Evolutionary conservation across 1,140 invertebrate genomes (phyloP), one percentile per base, ranked within the genome.

Genomic region (Macrosteles quadrilineatus): DNA sequence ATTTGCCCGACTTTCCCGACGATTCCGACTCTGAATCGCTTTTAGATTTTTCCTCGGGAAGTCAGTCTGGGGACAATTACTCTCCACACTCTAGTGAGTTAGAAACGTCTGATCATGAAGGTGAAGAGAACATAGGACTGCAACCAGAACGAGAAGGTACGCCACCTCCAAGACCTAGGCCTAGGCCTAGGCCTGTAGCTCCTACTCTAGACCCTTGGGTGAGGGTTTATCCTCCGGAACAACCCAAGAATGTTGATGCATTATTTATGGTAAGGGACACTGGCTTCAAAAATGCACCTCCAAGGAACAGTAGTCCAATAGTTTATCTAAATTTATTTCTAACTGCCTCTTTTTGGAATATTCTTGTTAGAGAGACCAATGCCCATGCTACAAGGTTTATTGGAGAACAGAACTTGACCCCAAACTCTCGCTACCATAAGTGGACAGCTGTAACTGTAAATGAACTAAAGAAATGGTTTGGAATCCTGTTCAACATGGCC

Each of bases 391-490:
- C 12, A 2, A 59, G 23, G 12, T 9, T 12, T 14, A 32, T 23
- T 9, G 12, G 4, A 9, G 27, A 11, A 36, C 21, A 59, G n/a
- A 19, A 50, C n/a, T 21, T 29, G 21, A 27, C 21, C 12, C 9
- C 14, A 9, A 21, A 27, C 55, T 64, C 62, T 6, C 4, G 31
- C 2, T 43, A 19, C 6, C 17, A 36, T 32, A 64, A 36, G 21
- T 64, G 62, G 62, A 40, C 3, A 11, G 62, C 31, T 11, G n/a
- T 32, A 11, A 32, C 27, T 11, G 30, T 64, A 19, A 27, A 2
- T 36, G 62, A 43, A 9, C 6, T 43, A n/a, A 59, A 59, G 23
- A 59, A 29, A 23, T 59, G 23, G 12, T 59, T 59, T 59, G 55
- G 2, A 12, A 11, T 64, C 6, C 9, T 64, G 27, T 17, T 64